These are phyloP conservation scores for Centropyge bicolor DNA, from an alignment of 2,797 vertebrate genomes.

Conservation along the genomic window DNA sequence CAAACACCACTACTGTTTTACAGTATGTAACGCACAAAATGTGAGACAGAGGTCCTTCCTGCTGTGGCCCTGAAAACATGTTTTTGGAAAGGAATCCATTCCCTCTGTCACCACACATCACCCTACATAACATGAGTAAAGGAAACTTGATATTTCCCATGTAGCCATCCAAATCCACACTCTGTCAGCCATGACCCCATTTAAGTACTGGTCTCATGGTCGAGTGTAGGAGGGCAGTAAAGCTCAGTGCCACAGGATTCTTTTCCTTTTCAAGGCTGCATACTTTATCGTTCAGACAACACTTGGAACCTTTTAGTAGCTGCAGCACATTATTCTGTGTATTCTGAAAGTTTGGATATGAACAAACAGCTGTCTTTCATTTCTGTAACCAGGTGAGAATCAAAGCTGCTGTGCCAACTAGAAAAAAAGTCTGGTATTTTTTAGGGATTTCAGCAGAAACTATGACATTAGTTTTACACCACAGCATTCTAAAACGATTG, in stretches of 20 bases:
- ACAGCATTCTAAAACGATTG: background rate
- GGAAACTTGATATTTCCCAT: slow-evolving; percentile 2
- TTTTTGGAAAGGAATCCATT: background rate
- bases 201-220: slow-evolving; percentile 39
- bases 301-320: slow-evolving; percentile 27
- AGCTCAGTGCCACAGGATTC: slow-evolving; percentile 12
- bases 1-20: background rate
- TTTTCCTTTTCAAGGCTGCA: slow-evolving; percentile 31
- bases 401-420: slow-evolving; percentile 15
- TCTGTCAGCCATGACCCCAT: slow-evolving; percentile 1
- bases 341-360: slow-evolving; percentile 39
- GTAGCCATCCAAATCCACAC: slow-evolving; percentile 5
- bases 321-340: slow-evolving; percentile 21
- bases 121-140: background rate
- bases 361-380: slow-evolving; percentile 10
- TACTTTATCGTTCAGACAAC: slow-evolving; percentile 13
- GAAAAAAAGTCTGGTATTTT: background rate
- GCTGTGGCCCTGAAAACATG: slow-evolving; percentile 11
- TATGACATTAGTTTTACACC: background rate
- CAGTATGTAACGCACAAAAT: slow-evolving; percentile 15
- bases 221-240: slow-evolving; percentile 52
- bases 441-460: slow-evolving; percentile 7
- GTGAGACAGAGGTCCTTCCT: background rate
- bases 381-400: slow-evolving; percentile 12
- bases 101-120: background rate